These are phyloP conservation scores for Drosophila sp. DNA, from an alignment of 1,140 invertebrate genomes.

Conservation along the genomic window DNA sequence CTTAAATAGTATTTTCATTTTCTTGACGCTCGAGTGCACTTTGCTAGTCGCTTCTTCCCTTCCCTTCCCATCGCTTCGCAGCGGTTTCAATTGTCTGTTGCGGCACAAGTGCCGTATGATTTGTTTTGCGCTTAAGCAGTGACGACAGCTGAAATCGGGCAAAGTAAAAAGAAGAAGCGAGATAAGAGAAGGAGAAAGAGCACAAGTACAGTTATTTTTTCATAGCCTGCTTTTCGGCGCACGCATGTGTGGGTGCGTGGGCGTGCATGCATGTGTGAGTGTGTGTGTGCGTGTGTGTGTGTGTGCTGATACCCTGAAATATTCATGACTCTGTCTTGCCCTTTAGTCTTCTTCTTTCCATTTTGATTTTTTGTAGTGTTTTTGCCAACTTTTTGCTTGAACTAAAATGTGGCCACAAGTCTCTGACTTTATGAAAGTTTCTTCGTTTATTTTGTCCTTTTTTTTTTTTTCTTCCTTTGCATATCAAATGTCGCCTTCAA, in stretches of 20 bases:
- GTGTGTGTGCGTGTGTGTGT: conserved; percentile 15
- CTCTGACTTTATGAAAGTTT: conserved; percentile 40
- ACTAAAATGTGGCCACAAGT: conserved; percentile 26
- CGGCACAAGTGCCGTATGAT: conserved; percentile 66
- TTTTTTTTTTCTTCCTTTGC: conserved; percentile 28
- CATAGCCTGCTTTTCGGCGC: conserved; percentile 51
- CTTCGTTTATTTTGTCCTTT: conserved; percentile 5
- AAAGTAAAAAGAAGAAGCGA: conserved; percentile 5
- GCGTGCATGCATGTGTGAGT: background rate
- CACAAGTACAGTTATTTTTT: conserved; percentile 20
- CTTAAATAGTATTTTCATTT: conserved; percentile 81
- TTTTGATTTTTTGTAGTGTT: conserved; percentile 27
- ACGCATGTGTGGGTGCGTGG: conserved; percentile 16
- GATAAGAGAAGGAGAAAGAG: conserved; percentile 18
- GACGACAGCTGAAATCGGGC: conserved; percentile 49
- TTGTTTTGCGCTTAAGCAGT: conserved; percentile 73
- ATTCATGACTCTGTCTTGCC: conserved; percentile 58
- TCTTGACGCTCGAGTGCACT: conserved; percentile 78
- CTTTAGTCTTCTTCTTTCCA: conserved; percentile 31
- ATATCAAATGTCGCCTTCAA: conserved; percentile 34
- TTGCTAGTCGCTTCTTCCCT: conserved; percentile 13
- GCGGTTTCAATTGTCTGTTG: conserved; percentile 72
- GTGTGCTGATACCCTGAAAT: conserved; percentile 47
- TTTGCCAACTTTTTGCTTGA: conserved; percentile 34
- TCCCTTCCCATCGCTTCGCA: conserved; percentile 3